phyloP scores from a whole-genome alignment of 2,888 invertebrate species.

The Nasonovia ribisnigri region DNA sequence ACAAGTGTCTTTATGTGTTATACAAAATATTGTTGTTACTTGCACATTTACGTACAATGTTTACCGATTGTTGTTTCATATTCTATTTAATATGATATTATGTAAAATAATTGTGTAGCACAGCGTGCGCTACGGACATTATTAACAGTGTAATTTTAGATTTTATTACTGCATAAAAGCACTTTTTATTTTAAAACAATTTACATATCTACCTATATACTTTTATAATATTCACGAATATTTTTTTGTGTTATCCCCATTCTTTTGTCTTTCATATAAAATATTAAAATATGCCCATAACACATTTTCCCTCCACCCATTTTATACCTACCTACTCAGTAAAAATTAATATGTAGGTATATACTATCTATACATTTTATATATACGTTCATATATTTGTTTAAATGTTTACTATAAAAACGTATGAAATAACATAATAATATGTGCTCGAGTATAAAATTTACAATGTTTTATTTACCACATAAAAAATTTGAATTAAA shows the following conservation, averaged over 20 bases:
- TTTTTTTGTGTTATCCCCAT: neutral
- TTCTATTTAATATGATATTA: neutral
- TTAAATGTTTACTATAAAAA: neutral
- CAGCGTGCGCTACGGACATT: neutral
- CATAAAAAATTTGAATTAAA: neutral
- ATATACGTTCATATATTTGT: neutral
- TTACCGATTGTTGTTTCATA: neutral
- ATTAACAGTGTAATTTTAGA: constrained; percentile 5
- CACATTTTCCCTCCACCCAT: neutral
- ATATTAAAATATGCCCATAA: constrained; percentile 7
- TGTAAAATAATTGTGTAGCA: neutral
- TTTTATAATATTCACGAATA: neutral
- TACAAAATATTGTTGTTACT: neutral
- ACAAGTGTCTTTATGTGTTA: neutral
- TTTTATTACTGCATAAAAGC: neutral
- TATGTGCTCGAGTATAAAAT: neutral
- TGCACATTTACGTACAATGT: neutral
- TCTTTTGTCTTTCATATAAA: constrained; percentile 12
- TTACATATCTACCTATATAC: neutral
- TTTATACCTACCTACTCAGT: neutral
- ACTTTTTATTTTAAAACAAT: neutral
- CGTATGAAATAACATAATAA: neutral
- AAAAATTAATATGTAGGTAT: neutral
- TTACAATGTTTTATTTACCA: neutral
- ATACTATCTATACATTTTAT: neutral